Conservation (phyloP, 2,888 invertebrate genomes). For the Marronus borbonicus region DNA sequence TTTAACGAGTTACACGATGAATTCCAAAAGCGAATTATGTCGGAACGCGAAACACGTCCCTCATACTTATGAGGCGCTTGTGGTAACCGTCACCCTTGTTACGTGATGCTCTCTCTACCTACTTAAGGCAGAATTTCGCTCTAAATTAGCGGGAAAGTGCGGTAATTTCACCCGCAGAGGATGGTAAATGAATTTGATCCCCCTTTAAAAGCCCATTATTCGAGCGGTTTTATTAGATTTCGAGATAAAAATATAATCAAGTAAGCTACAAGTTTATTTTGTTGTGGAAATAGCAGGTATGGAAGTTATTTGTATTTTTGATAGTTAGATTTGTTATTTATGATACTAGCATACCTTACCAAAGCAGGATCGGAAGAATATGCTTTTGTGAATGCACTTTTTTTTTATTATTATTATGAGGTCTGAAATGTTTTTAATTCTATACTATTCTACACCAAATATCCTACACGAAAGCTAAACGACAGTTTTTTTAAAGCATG, state of each 20-base stretch:
- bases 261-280: not conserved
- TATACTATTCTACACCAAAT: too few relatives aligned
- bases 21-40: not conserved
- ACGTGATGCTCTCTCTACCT: not conserved
- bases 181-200: not conserved
- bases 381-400: too few relatives aligned
- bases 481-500: too few relatives aligned
- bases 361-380: too few relatives aligned
- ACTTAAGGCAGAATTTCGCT: not conserved
- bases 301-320: too few relatives aligned
- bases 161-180: not conserved
- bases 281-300: too few relatives aligned
- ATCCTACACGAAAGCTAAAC: too few relatives aligned
- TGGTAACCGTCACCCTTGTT: conserved; percentile 4
- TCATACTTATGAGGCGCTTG: not conserved
- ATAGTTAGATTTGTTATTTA: too few relatives aligned
- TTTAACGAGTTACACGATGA: not conserved
- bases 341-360: too few relatives aligned
- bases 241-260: not conserved
- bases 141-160: not conserved
- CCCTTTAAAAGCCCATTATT: not conserved
- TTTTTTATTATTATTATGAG: too few relatives aligned
- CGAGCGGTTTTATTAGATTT: not conserved
- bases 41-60: not conserved
- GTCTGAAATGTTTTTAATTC: too few relatives aligned